Conservation (phyloP, 2,797 vertebrate species). For the Valencia hispanica region DNA sequence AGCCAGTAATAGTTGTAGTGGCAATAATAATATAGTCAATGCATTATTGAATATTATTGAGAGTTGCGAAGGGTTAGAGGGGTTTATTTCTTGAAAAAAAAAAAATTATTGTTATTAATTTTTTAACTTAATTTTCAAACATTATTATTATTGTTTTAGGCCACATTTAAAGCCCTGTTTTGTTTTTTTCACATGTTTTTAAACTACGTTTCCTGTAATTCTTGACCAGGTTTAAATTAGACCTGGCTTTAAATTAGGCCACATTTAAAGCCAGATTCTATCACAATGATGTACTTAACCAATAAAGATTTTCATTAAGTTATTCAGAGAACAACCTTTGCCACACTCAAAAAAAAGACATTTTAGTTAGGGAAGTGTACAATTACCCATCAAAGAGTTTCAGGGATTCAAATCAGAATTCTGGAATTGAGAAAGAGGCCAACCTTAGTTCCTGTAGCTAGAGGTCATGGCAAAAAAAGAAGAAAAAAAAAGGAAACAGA, state of each 20-base stretch:
- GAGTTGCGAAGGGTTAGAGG: background rate
- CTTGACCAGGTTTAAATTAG: too few species aligned
- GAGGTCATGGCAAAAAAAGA: too few species aligned
- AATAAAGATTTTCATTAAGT: background rate
- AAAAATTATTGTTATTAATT: background rate
- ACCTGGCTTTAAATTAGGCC: too few species aligned
- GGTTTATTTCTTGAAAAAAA: background rate
- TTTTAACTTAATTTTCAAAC: too few species aligned
- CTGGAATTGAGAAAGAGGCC: too few species aligned
- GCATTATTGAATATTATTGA: background rate
- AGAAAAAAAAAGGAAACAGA: too few species aligned
- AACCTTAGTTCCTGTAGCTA: too few species aligned
- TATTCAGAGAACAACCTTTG: background rate
- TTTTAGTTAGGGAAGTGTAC: background rate
- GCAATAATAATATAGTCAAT: background rate
- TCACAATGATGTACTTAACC: background rate
- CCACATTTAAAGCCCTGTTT: too few species aligned
- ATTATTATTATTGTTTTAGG: too few species aligned
- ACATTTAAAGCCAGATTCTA: background rate
- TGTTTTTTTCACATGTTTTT: too few species aligned
- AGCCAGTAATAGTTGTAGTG: background rate
- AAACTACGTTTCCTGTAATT: too few species aligned
- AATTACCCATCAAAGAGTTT: background rate
- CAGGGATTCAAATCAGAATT: background rate
- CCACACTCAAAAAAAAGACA: too few species aligned